Percentiles rank a stretch among this genome's conserved stretches.
These are phyloP conservation scores for Idaea biselata DNA, from an alignment of 2,888 invertebrate genomes.

Conservation along the genomic window DNA sequence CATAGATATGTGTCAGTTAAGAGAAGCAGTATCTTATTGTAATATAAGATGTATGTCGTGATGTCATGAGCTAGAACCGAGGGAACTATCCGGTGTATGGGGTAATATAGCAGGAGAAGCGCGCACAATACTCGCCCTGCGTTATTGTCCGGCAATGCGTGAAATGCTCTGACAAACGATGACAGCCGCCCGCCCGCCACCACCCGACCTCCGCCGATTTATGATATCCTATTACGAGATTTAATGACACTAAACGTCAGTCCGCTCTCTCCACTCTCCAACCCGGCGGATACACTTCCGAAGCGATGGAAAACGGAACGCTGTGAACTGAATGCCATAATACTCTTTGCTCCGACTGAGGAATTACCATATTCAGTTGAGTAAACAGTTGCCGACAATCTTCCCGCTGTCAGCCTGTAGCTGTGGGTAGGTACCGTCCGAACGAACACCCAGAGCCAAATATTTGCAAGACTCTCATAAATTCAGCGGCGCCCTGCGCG, in stretches of 20 bases:
- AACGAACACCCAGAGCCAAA: constrained; percentile 75
- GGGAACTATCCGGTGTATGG: constrained; percentile 20
- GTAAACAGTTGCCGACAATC: constrained; percentile 75
- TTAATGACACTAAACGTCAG: constrained; percentile 77
- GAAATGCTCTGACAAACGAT: constrained; percentile 81
- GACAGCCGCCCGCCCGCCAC: constrained; percentile 74
- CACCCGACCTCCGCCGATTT: constrained; percentile 76
- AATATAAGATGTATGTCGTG: constrained; percentile 21
- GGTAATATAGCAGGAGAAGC: constrained; percentile 36
- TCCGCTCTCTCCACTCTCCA: constrained; percentile 45
- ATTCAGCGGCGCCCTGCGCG: constrained; percentile 70
- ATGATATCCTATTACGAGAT: constrained; percentile 80
- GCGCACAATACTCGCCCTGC: constrained; percentile 59
- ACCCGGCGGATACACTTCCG: constrained; percentile 50
- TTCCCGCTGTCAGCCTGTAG: constrained; percentile 72
- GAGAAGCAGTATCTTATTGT: constrained; percentile 13
- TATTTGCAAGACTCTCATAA: constrained; percentile 78
- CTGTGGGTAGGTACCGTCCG: constrained; percentile 36
- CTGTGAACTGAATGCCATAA: constrained; percentile 60
- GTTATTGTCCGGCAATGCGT: constrained; percentile 80
- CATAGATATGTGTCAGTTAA: constrained; percentile 4
- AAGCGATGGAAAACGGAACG: constrained; percentile 41
- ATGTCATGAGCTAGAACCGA: not conserved
- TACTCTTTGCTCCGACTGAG: constrained; percentile 49
- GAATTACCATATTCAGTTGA: constrained; percentile 72